Percentiles rank a stretch among this genome's conserved stretches.
phyloP scores from a whole-genome alignment of 2,113 vertebrate species.

The Herpailurus yagouaroundi region DNA sequence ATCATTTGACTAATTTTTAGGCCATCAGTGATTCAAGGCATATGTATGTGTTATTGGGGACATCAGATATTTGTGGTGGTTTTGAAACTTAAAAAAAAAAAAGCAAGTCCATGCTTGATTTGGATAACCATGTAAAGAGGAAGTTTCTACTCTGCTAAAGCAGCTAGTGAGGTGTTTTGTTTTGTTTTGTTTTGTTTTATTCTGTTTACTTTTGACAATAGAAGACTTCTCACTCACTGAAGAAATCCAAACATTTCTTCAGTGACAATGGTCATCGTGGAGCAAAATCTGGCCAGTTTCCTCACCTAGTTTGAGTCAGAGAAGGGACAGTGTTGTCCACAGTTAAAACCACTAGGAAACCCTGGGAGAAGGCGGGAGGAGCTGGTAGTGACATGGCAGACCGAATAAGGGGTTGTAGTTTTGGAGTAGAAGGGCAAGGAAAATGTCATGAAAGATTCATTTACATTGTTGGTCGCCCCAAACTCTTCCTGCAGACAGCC shows the following conservation, averaged over 20 bases:
- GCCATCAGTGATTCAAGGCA: neutral
- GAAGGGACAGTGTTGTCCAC: neutral
- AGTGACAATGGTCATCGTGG: neutral
- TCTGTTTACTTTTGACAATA: neutral
- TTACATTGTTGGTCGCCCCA: neutral
- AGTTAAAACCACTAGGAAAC: neutral
- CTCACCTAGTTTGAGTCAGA: neutral
- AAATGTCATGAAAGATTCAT: neutral
- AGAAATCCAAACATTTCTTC: neutral
- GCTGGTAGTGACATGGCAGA: neutral
- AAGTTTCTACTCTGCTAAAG: neutral
- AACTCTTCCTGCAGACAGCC: neutral
- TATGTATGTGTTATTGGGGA: neutral
- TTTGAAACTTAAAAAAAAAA: constrained; percentile 33
- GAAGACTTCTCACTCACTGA: neutral
- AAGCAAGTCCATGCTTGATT: neutral
- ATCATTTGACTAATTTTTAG: constrained; percentile 45
- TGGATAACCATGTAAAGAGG: neutral
- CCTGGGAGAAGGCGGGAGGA: neutral
- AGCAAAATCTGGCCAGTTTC: neutral
- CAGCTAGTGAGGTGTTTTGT: neutral
- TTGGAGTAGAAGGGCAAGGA: neutral
- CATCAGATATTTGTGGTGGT: neutral
- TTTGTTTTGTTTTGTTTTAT: neutral
- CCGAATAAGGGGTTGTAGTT: neutral